Percentiles rank a stretch among this genome's conserved stretches.
Evolutionary conservation across 2,888 invertebrate genomes (phyloP).

Genomic region (Thyatira batis): DNA sequence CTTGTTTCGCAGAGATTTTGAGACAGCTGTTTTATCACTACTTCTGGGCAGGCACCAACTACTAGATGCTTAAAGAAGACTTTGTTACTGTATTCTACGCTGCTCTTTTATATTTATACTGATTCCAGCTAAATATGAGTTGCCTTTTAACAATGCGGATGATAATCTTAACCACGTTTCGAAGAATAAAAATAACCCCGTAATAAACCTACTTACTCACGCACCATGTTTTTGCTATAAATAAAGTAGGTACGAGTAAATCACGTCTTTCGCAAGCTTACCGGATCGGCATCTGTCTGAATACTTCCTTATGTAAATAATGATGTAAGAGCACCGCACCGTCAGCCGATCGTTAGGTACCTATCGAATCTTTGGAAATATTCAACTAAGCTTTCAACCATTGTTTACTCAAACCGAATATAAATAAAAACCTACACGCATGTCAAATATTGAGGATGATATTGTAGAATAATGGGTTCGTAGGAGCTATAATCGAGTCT

Average conservation of each 20-base stretch:
- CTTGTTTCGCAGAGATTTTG: constrained; percentile 31
- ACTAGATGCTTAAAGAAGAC: constrained; percentile 11
- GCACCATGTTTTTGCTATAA: constrained; percentile 56
- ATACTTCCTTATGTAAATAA: constrained; percentile 70
- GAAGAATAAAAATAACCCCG: constrained; percentile 48
- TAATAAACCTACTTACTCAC: constrained; percentile 67
- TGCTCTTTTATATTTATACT: neutral
- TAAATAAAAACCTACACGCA: neutral
- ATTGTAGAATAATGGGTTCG: constrained; percentile 23
- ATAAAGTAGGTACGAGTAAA: constrained; percentile 53
- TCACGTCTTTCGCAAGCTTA: constrained; percentile 57
- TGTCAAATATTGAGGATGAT: neutral
- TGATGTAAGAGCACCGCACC: constrained; percentile 54
- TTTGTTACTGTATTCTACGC: no score
- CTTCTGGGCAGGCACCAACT: constrained; percentile 20
- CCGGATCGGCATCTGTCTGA: constrained; percentile 43
- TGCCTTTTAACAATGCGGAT: constrained; percentile 2
- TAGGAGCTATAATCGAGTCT: constrained; percentile 20
- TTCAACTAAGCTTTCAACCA: constrained; percentile 34
- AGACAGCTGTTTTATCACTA: constrained; percentile 32
- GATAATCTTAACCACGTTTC: constrained; percentile 13
- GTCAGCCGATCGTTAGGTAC: constrained; percentile 16
- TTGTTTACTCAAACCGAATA: constrained; percentile 6
- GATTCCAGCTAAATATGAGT: neutral
- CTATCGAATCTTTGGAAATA: constrained; percentile 31